Percentiles rank a stretch among this genome's conserved stretches.
Evolutionary conservation across 1,140 invertebrate species (phyloP).

Genomic region (Mactra quadrangularis): DNA sequence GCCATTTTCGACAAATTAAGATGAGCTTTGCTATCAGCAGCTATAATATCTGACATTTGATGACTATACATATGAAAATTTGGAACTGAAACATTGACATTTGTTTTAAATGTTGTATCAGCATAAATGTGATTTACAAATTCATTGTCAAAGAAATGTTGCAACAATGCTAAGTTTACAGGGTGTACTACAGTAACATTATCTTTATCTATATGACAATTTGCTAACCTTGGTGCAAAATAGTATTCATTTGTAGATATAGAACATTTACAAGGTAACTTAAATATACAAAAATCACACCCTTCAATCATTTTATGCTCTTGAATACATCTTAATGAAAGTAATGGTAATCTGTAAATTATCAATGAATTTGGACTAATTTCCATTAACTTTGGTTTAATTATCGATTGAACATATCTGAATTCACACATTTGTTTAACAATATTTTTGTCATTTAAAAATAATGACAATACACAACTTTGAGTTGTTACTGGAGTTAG

Average conservation of each 20-base stretch:
- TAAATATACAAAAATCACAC: slow-evolving; percentile 60
- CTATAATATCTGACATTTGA: slow-evolving; percentile 41
- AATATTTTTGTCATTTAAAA: slow-evolving; percentile 44
- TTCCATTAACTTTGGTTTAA: slow-evolving; percentile 53
- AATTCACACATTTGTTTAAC: slow-evolving; percentile 47
- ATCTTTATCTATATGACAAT: slow-evolving; percentile 53
- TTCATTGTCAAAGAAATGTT: slow-evolving; percentile 31
- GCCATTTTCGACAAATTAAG: slow-evolving; percentile 27
- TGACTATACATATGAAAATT: slow-evolving; percentile 18
- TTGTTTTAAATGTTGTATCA: slow-evolving; percentile 28
- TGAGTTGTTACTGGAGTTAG: slow-evolving; percentile 24
- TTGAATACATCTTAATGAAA: slow-evolving; percentile 41
- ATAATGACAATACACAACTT: slow-evolving; percentile 52
- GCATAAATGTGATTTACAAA: slow-evolving; percentile 44
- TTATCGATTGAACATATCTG: slow-evolving; percentile 33
- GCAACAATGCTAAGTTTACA: slow-evolving; percentile 35
- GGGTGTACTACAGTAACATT: slow-evolving; percentile 43
- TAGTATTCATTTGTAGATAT: slow-evolving; percentile 56
- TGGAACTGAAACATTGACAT: slow-evolving; percentile 24
- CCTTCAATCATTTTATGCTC: slow-evolving; percentile 50
- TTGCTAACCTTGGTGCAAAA: slow-evolving; percentile 22
- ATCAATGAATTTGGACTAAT: slow-evolving; percentile 31
- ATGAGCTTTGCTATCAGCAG: slow-evolving; percentile 28
- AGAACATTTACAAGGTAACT: slow-evolving; percentile 55
- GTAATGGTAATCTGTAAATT: slow-evolving; percentile 38